phyloP scores from a whole-genome alignment of 2,888 invertebrate genomes.

The Leptopterna dolabrata region DNA sequence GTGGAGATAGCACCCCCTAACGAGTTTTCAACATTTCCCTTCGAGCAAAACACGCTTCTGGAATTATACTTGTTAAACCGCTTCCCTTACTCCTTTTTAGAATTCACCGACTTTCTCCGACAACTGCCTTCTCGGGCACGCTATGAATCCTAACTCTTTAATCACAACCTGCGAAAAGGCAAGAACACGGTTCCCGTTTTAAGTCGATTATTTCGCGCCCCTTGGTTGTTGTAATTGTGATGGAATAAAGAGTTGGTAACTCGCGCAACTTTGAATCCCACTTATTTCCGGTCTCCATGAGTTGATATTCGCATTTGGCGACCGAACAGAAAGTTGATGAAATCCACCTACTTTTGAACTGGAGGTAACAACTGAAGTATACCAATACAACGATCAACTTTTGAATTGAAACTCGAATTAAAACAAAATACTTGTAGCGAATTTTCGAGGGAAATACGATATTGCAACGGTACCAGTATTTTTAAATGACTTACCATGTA shows the following conservation, averaged over 20 bases:
- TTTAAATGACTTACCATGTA: too few relatives aligned
- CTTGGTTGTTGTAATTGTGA: slow-evolving; percentile 52
- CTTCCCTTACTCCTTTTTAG: slow-evolving; percentile 51
- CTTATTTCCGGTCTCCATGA: neutral
- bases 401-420: too few relatives aligned
- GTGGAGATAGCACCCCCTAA: slow-evolving; percentile 46
- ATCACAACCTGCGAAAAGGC: slow-evolving; percentile 49
- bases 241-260: slow-evolving; percentile 45
- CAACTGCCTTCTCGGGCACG: slow-evolving; percentile 45
- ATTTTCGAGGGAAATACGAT: too few relatives aligned
- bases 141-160: slow-evolving; percentile 55
- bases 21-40: slow-evolving; percentile 58
- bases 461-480: too few relatives aligned
- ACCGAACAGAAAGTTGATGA: neutral
- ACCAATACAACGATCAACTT: too few relatives aligned
- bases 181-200: slow-evolving; percentile 46
- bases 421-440: too few relatives aligned
- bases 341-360: too few relatives aligned
- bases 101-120: slow-evolving; percentile 48
- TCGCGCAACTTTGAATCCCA: neutral
- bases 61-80: slow-evolving; percentile 56
- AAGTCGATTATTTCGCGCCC: slow-evolving; percentile 48
- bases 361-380: too few relatives aligned
- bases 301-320: neutral
- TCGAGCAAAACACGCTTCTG: slow-evolving; percentile 56